Base-by-base conservation (phyloP, 2,888 invertebrate genomes). In the Geotrupes spiniger region DNA sequence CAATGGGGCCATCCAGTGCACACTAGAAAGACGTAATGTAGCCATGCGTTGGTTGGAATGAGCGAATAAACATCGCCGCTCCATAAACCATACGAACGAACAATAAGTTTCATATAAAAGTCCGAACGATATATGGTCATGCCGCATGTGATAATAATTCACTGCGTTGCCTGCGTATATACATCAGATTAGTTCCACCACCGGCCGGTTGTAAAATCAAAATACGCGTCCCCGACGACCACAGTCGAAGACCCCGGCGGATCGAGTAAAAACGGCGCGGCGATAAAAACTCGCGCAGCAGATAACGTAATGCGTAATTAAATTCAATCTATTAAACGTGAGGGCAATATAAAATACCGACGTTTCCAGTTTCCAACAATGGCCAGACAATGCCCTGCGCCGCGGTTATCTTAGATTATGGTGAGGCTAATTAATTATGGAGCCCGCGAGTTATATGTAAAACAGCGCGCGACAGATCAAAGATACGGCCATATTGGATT, bases 401-500 rank as follows among this genome's bases (percentile, higher is more conserved):
- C 11, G n/a, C 2, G 28, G 14, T 31, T 10, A 31, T 31, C 5
- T 9, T 33, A 15, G 33, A 33, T 31, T 21, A 31, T 31, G 31
- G 31, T 33, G 33, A 15, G 14, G 4, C 33, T 64, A 65, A 65
- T 64, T 64, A 65, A 65, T 64, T 64, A 65, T 64, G 63, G 64
- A 63, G 59, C 54, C 63, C 56, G 58, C 59, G 59, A 66, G 63
- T 60, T 60, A 59, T 63, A 65, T 66, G 63, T 64, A 66, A 64
- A 66, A 60, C 59, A 62, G 62, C 59, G 60, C 58, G 63, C 64
- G 62, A 60, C 64, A 66, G 65, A 65, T 66, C 66, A 66, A 66
- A 68, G 66, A 68, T 66, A 66, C 59, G 60, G 58, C 64, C 64
- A 62, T 64, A 65, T 64, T 64, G 64, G 64, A 60, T 60, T 62